Base-by-base conservation (phyloP, 2,888 invertebrate genomes). In the Fabriciana adippe region DNA sequence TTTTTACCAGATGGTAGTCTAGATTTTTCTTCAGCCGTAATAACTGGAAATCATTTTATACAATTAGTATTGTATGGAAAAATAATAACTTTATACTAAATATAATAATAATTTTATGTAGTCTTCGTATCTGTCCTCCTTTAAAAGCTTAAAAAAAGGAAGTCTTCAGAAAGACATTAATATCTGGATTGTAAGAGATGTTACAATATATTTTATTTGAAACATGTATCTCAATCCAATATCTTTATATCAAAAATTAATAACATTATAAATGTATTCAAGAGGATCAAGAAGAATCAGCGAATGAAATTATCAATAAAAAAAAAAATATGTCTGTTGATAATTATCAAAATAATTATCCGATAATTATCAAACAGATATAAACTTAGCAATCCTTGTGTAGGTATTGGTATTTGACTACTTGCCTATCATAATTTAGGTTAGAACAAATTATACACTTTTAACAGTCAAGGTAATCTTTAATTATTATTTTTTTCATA, bases 61-160 rank as follows among this genome's bases (percentile, higher is more conserved):
- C 8, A 41, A 55, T 21, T 48, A 60, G 11, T 47, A 31, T 31
- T 31, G 15, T n/a, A 26, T 15, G 21, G n/a, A 2, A 31, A 31
- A 26, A 13, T 48, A 16, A 26, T 8, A 59, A 59, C 3, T 0
- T n/a, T 4, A 47, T 21, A 31, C 14, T 13, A 8, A 2, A 18
- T 21, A 55, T 41, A 3, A 60, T 8, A 35, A 8, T 63, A 35
- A 35, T 56, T 8, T 47, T 31, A 68, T 88, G 89, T 91, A 69
- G 79, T 76, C 90, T 86, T 88, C 88, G 86, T 90, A 92, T 89
- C 92, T 92, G 92, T 92, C 91, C 84, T 81, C 87, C 90, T 87
- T 87, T 83, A 68, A 83, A 86, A 75, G 74, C 91, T 92, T 74
- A 79, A 82, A 67, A 81, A 86, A 87, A 88, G 89, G 89, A 88